Evolutionary conservation across 2,888 invertebrate species (phyloP).

Genomic region (Harpagoxenus sublaevis): DNA sequence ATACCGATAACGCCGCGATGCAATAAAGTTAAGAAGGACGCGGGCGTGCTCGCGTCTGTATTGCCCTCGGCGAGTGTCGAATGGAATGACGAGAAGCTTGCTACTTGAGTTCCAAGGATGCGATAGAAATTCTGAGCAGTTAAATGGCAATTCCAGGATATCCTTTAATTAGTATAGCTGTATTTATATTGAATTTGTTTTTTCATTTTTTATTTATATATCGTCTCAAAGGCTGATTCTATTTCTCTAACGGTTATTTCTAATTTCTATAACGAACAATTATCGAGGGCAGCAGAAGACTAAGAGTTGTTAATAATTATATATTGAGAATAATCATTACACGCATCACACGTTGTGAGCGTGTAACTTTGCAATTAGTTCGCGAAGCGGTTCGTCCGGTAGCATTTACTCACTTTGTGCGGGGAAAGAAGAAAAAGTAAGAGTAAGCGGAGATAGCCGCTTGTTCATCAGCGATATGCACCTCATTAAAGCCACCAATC

Average conservation of each 20-base stretch:
- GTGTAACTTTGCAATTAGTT: slow-evolving; percentile 20
- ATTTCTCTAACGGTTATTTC: neutral
- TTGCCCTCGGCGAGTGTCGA: neutral
- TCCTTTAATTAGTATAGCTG: neutral
- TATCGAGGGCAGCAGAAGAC: slow-evolving; percentile 1
- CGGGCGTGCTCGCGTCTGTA: slow-evolving; percentile 38
- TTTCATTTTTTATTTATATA: neutral
- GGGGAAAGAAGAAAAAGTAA: slow-evolving; percentile 4
- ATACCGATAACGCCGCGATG: slow-evolving; percentile 67
- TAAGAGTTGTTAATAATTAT: neutral
- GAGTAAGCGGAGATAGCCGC: slow-evolving; percentile 13
- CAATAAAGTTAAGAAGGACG: slow-evolving; percentile 62
- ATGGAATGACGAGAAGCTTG: neutral
- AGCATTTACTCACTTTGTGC: neutral
- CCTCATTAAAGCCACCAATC: slow-evolving; percentile 40
- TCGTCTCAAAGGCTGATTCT: neutral
- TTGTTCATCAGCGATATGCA: slow-evolving; percentile 24
- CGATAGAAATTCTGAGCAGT: neutral
- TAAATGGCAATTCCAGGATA: neutral
- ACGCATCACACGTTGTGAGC: neutral
- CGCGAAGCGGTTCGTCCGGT: neutral
- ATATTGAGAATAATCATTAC: slow-evolving; percentile 22
- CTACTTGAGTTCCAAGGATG: neutral
- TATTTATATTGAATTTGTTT: neutral
- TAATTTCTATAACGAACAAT: neutral